A percentile compares a stretch with the other conserved stretches of the same genome.
These are phyloP conservation scores for Coenonympha glycerion DNA, from an alignment of 2,888 invertebrate genomes.

Conservation along the genomic window DNA sequence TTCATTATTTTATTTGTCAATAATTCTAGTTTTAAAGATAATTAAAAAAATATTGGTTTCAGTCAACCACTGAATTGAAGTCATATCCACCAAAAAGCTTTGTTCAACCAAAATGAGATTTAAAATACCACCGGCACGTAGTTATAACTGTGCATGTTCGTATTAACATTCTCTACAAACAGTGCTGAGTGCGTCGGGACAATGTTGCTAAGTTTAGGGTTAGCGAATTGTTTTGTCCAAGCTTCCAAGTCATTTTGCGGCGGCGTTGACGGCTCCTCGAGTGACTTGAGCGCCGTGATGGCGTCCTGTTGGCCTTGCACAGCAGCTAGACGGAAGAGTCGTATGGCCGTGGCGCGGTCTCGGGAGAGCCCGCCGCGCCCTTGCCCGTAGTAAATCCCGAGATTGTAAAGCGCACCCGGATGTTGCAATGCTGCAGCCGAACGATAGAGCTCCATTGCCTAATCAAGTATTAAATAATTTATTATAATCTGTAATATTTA, in stretches of 20 bases:
- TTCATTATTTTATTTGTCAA: too few species aligned
- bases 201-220: slow-evolving; percentile 38
- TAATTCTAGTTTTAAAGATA: too few species aligned
- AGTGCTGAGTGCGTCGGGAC: slow-evolving; percentile 52
- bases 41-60: too few species aligned
- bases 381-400: slow-evolving; percentile 80
- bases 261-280: slow-evolving; percentile 41
- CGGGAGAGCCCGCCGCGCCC: slow-evolving; percentile 76
- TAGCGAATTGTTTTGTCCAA: slow-evolving; percentile 40
- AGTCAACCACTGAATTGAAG: too few species aligned
- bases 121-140: slow-evolving; percentile 43
- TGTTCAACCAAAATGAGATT: slow-evolving; percentile 8
- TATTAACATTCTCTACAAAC: slow-evolving; percentile 55
- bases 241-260: slow-evolving; percentile 30
- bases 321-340: slow-evolving; percentile 73
- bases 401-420: slow-evolving; percentile 80
- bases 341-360: slow-evolving; percentile 67
- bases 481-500: not conserved
- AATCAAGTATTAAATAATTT: slow-evolving; percentile 6
- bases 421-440: slow-evolving; percentile 79
- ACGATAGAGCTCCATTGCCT: slow-evolving; percentile 81
- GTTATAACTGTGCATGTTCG: slow-evolving; percentile 33
- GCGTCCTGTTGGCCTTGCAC: slow-evolving; percentile 78
- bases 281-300: slow-evolving; percentile 62
- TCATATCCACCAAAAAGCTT: too few species aligned